Conservation (phyloP, 2,113 vertebrate genomes). For the Mobula birostris region DNA sequence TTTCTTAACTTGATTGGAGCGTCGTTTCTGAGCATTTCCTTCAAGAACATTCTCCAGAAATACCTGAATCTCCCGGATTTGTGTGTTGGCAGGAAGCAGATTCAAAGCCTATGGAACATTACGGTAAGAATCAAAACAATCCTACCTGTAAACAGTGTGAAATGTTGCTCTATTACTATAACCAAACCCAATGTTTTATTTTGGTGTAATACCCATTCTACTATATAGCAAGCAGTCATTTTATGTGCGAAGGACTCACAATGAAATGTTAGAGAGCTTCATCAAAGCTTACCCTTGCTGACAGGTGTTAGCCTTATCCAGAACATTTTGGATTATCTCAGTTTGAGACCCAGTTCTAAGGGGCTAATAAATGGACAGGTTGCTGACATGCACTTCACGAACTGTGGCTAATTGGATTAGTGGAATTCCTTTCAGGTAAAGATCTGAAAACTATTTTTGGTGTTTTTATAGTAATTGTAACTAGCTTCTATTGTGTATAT, state of each 20-base stretch:
- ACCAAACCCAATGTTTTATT: not conserved
- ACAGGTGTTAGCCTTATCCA: too few relatives aligned
- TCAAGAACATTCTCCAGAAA: conserved; percentile 95
- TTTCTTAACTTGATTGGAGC: conserved; percentile 90
- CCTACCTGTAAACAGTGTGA: not conserved
- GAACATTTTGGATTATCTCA: not conserved
- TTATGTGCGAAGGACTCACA: not conserved
- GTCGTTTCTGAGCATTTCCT: conserved; percentile 86
- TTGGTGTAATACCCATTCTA: not conserved
- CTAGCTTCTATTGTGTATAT: not conserved
- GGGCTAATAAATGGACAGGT: not conserved
- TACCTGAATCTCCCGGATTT: conserved; percentile 85
- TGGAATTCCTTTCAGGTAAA: not conserved
- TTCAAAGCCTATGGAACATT: conserved; percentile 73
- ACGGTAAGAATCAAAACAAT: not conserved
- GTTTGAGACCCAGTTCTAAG: not conserved
- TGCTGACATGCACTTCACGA: not conserved
- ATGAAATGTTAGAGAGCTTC: not conserved
- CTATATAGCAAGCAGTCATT: not conserved
- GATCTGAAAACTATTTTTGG: not conserved
- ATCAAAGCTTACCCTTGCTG: not conserved
- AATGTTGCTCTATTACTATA: not conserved
- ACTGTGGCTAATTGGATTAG: not conserved
- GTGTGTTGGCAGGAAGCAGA: conserved; percentile 92
- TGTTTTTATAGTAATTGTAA: not conserved